Percentiles rank a stretch among this genome's conserved stretches.
Evolutionary conservation across 2,888 invertebrate species (phyloP).

Genomic region (Drosophila cognata): DNA sequence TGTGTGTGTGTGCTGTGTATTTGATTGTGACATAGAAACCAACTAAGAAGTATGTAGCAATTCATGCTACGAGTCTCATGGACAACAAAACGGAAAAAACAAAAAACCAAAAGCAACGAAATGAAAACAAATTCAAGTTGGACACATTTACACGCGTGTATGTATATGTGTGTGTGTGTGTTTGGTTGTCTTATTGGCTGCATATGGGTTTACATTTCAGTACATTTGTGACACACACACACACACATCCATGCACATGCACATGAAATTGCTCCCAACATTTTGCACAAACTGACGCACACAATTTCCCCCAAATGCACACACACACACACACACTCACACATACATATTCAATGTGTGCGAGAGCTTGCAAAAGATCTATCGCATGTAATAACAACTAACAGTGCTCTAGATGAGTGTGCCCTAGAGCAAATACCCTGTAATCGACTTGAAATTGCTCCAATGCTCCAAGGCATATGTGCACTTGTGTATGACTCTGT

Average conservation of each 20-base stretch:
- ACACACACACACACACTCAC: slow-evolving; percentile 19
- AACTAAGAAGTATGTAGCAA: slow-evolving; percentile 81
- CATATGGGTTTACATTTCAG: slow-evolving; percentile 70
- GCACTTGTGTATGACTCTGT: background rate
- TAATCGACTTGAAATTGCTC: too few relatives aligned
- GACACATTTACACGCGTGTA: slow-evolving; percentile 19
- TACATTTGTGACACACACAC: slow-evolving; percentile 45
- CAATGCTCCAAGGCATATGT: background rate
- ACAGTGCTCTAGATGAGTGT: background rate
- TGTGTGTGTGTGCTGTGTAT: slow-evolving; percentile 36
- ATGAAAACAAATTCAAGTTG: slow-evolving; percentile 69
- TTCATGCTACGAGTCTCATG: slow-evolving; percentile 66
- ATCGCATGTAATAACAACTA: slow-evolving; percentile 42
- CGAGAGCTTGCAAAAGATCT: slow-evolving; percentile 62
- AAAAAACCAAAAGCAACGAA: slow-evolving; percentile 25
- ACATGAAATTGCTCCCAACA: slow-evolving; percentile 30
- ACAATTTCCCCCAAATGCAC: slow-evolving; percentile 53
- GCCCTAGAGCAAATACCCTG: background rate
- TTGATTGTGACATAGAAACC: slow-evolving; percentile 80
- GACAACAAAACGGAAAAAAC: slow-evolving; percentile 39
- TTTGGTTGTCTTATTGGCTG: slow-evolving; percentile 40
- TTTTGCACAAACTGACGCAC: slow-evolving; percentile 52
- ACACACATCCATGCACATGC: background rate
- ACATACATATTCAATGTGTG: slow-evolving; percentile 4
- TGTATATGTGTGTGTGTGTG: slow-evolving; percentile 13